Evolutionary conservation across 2,113 vertebrate genomes (phyloP), one percentile per base, ranked within the genome.

Genomic region (Paratilapia polleni): DNA sequence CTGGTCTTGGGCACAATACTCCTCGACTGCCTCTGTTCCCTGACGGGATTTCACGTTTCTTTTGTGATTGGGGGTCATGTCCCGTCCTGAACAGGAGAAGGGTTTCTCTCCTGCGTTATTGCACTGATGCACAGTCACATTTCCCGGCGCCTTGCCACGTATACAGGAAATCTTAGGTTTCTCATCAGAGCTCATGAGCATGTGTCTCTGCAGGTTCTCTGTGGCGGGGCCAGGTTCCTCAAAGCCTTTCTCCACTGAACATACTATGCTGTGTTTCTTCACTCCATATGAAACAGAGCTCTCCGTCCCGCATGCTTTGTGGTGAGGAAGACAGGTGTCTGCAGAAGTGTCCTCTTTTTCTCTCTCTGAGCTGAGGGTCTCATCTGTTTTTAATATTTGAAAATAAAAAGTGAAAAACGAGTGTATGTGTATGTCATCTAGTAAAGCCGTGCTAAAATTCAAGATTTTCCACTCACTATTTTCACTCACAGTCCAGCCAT

Each of bases 401-500:
- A 82, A 85, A 70, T 17, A 68, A 76, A 74, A 54, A 54, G 4
- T 62, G 15, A 63, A 47, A 80, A 75, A n/a, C n/a, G n/a, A n/a
- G n/a, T n/a, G n/a, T 5, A 6, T 28, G 4, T 43, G 43, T 15
- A 36, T 8, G 8, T n/a, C 36, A 22, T 77, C 8, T 36, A 57
- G 2, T 41, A 24, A 85, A 24, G 10, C 22, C 10, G 82, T 36
- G 76, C 22, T 47, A 52, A 36, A 77, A 68, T 82, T 83, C 54
- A 66, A 85, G 24, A 58, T 34, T 73, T 78, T 66, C 34, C 62
- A 91, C 92, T 93, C 91, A 93, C 92, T 10, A 74, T 90, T 91
- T 70, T 92, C 92, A 86, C 77, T 90, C 88, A 87, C 91, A 81
- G 80, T 91, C 91, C 92, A 93, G 76, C 86, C 64, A 4, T 92